Evolutionary conservation across 1,140 invertebrate genomes (phyloP).

Genomic region (Chymomyza costata): DNA sequence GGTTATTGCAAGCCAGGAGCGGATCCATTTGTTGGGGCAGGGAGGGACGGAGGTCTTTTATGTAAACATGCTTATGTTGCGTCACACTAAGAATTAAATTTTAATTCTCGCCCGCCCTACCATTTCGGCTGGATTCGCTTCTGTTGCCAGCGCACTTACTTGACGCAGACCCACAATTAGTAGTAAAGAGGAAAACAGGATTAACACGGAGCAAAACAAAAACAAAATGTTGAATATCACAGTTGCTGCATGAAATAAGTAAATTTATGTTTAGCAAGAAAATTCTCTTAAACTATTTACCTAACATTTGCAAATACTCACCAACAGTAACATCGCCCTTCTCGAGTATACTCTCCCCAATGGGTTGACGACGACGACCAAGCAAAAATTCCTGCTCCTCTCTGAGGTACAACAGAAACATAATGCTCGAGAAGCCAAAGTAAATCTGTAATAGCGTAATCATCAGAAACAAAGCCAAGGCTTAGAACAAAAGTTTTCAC

Average conservation of each 20-base stretch:
- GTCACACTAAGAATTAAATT: neutral
- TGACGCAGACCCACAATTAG: conserved; percentile 50
- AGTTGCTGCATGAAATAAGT: conserved; percentile 53
- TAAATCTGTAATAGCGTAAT: conserved; percentile 40
- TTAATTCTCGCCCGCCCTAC: too few relatives aligned
- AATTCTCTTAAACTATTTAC: neutral
- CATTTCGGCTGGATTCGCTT: neutral
- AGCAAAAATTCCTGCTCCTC: conserved; percentile 63
- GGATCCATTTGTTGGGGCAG: too few relatives aligned
- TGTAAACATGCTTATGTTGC: too few relatives aligned
- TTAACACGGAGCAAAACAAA: conserved; percentile 61
- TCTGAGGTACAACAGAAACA: conserved; percentile 53
- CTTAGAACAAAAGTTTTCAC: too few relatives aligned
- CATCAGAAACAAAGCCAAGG: too few relatives aligned
- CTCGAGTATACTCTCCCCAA: conserved; percentile 58
- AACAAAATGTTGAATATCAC: conserved; percentile 72
- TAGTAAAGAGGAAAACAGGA: conserved; percentile 52
- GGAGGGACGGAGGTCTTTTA: too few relatives aligned
- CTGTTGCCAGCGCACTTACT: conserved; percentile 38
- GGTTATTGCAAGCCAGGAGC: too few relatives aligned
- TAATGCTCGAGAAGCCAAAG: conserved; percentile 61
- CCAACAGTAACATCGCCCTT: conserved; percentile 61
- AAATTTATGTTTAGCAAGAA: conserved; percentile 26
- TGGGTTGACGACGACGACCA: conserved; percentile 36
- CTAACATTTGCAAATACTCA: conserved; percentile 24